Percentiles rank a stretch among this genome's conserved stretches.
These are phyloP conservation scores for Stomatorhinus ivindoensis DNA, from an alignment of 2,113 vertebrate species.

Conservation along the genomic window DNA sequence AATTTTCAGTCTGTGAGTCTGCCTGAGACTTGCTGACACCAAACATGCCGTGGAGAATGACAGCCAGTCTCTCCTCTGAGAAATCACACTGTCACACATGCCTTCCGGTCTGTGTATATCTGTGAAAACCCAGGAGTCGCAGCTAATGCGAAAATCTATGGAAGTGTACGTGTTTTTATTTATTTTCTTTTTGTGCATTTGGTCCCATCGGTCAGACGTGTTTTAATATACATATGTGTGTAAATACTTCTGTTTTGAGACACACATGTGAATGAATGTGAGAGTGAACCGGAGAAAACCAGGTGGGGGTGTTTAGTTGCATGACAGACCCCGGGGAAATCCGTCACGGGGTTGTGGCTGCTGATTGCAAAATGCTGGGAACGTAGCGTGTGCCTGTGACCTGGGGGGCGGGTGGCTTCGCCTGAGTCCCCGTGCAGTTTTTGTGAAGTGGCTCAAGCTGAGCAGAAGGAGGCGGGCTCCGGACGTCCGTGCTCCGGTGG, in stretches of 20 bases:
- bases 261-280: neutral
- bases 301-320: neutral
- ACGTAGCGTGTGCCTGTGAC: neutral
- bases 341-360: conserved; percentile 2
- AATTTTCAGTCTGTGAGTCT: neutral
- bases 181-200: neutral
- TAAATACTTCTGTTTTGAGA: neutral
- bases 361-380: neutral
- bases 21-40: conserved; percentile 14
- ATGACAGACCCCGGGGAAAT: conserved; percentile 7
- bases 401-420: neutral
- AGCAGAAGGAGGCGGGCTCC: neutral
- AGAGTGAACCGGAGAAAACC: neutral
- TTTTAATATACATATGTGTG: neutral
- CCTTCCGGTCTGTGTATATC: conserved; percentile 8
- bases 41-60: neutral
- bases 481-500: neutral
- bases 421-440: conserved; percentile 14
- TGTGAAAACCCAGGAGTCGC: neutral
- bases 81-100: neutral
- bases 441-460: neutral
- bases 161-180: neutral
- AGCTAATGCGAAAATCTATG: neutral
- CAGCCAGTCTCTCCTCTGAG: neutral
- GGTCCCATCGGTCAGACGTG: neutral